Percentiles rank a stretch among this genome's conserved stretches.
These are phyloP conservation scores for Hexactinellida sp. DNA, from an alignment of 37 sponge, comb jelly and placozoan genomes.

Conservation along the genomic window DNA sequence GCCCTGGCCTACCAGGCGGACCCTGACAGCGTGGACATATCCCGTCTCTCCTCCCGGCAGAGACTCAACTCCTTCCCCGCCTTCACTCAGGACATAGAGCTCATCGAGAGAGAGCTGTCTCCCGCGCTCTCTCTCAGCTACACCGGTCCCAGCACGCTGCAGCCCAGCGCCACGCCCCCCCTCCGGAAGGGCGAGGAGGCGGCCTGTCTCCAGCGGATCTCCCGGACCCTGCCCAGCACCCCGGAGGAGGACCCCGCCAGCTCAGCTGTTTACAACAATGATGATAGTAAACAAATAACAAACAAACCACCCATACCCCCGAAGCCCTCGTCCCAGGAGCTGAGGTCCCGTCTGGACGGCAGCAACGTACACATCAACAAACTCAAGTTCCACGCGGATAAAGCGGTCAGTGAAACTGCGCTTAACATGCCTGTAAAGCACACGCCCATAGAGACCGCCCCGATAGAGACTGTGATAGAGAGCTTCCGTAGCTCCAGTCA, in stretches of 20 bases:
- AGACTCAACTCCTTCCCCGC: constrained; percentile 8
- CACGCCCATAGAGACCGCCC: not conserved
- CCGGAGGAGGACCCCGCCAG: constrained; percentile 4
- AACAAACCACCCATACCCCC: not conserved
- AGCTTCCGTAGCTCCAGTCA: constrained; percentile 3
- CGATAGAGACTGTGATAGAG: not conserved
- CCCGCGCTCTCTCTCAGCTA: not conserved
- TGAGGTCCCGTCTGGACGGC: constrained; percentile 1
- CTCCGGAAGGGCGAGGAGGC: not conserved
- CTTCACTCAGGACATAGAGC: not conserved
- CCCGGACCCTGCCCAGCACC: not conserved
- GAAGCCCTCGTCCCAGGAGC: not conserved
- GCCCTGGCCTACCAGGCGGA: constrained; percentile 91
- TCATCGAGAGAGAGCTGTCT: not conserved
- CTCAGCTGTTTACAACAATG: not conserved
- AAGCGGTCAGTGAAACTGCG: not conserved
- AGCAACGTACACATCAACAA: constrained; percentile 2
- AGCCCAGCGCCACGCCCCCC: not conserved
- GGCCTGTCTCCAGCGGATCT: not conserved
- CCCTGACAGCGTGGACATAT: constrained; percentile 59
- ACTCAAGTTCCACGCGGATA: not conserved
- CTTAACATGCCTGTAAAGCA: not conserved
- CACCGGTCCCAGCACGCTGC: not conserved
- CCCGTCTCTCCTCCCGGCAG: constrained; percentile 15
- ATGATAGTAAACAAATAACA: not conserved